These are phyloP conservation scores for Vidua macroura DNA, from an alignment of 2,113 vertebrate species.

Conservation along the genomic window DNA sequence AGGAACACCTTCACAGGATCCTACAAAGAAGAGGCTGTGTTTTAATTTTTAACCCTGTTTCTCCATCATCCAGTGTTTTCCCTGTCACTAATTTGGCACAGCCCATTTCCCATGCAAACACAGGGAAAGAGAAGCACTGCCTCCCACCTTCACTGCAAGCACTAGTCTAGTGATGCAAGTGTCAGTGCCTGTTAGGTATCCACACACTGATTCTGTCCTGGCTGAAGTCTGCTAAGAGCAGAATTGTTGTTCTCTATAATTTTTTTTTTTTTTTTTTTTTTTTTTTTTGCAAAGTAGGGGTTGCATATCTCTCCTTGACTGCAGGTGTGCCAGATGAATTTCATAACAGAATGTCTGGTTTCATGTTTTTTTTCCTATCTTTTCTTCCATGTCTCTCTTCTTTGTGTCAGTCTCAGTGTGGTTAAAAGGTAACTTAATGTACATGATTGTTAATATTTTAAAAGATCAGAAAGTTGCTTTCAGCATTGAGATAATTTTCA, in stretches of 20 bases:
- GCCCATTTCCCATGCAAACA: not conserved
- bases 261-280: not conserved
- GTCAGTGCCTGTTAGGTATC: not conserved
- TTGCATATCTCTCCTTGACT: not conserved
- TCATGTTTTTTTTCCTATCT: not conserved
- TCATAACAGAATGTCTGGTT: not conserved
- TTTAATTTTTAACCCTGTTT: not conserved
- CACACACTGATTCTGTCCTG: not conserved
- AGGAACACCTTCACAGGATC: not conserved
- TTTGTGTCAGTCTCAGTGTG: not conserved
- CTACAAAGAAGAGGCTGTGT: not conserved
- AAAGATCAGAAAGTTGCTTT: not conserved
- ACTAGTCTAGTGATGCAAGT: too few species aligned
- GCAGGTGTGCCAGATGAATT: not conserved
- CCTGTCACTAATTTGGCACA: not conserved
- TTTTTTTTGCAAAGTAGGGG: not conserved
- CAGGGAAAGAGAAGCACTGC: not conserved
- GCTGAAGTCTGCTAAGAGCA: not conserved
- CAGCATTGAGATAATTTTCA: not conserved
- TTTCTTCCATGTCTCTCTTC: not conserved
- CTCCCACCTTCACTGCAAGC: not conserved
- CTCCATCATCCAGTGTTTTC: not conserved
- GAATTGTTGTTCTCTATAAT: not conserved
- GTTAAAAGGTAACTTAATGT: not conserved
- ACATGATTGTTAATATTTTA: not conserved